phyloP scores from a whole-genome alignment of 2,888 invertebrate genomes.

The Melanophora roralis region DNA sequence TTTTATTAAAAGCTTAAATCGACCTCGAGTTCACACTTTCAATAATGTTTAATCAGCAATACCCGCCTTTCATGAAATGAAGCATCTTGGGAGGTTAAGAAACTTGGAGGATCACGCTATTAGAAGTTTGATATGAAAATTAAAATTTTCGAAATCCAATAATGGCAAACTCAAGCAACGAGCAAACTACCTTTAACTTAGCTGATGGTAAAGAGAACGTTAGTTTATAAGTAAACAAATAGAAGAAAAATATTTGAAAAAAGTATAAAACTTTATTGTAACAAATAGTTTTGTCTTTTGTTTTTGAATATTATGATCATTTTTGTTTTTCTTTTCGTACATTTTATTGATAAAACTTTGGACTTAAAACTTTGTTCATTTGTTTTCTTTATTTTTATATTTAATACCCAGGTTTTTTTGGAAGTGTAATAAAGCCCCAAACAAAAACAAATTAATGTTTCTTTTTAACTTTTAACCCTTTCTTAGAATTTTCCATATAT shows the following conservation, averaged over 20 bases:
- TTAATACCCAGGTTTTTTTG: background rate
- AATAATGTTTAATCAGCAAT: no score
- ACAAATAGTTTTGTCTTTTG: constrained; percentile 54
- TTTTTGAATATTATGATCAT: constrained; percentile 55
- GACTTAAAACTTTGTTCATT: constrained; percentile 46
- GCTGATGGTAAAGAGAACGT: no score
- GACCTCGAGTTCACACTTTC: no score
- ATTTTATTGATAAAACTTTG: constrained; percentile 57
- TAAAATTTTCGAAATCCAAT: no score
- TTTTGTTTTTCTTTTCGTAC: constrained; percentile 45
- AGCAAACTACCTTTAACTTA: no score
- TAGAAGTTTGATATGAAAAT: no score
- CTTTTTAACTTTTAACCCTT: background rate
- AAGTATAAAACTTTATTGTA: constrained; percentile 50
- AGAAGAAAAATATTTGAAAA: background rate
- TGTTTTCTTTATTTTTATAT: constrained; percentile 19
- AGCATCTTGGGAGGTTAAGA: no score
- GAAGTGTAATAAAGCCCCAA: background rate
- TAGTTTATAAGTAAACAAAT: no score
- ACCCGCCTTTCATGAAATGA: no score
- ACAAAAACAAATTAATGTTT: background rate
- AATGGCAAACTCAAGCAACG: no score
- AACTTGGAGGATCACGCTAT: no score
- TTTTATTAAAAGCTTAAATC: no score
- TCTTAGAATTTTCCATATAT: constrained; percentile 14